Evolutionary conservation across 2,797 vertebrate species (phyloP).

Genomic region (Acomys russatus): DNA sequence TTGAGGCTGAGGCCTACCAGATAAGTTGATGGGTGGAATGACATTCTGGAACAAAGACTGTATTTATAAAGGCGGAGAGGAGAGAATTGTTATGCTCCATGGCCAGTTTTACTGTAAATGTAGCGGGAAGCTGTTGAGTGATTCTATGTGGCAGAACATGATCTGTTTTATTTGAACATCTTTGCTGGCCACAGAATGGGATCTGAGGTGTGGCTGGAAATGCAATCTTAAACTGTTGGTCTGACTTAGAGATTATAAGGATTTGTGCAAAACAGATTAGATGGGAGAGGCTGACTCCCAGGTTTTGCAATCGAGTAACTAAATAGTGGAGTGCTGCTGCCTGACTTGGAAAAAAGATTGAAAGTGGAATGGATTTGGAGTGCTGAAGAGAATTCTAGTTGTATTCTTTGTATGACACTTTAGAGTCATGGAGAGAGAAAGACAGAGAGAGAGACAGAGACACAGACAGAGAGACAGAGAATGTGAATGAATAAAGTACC

Average conservation of each 20-base stretch:
- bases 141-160: not conserved
- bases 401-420: not conserved
- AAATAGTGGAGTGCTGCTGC: not conserved
- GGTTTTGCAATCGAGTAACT: constrained; percentile 23
- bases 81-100: not conserved
- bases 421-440: not conserved
- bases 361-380: not conserved
- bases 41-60: not conserved
- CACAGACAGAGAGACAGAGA: not conserved
- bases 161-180: constrained; percentile 34
- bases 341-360: not conserved
- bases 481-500: not conserved
- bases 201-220: constrained; percentile 40
- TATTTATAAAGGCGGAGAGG: not conserved
- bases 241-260: not conserved
- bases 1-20: constrained; percentile 7
- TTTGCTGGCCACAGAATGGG: not conserved
- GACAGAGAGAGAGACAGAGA: too few relatives aligned
- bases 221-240: not conserved
- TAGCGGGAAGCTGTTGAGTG: not conserved
- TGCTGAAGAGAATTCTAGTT: not conserved
- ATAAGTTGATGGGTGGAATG: not conserved
- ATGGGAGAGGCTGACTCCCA: not conserved
- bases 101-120: not conserved
- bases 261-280: not conserved